Evolutionary conservation across 1,140 invertebrate genomes (phyloP).

Genomic region (Drosophila nasuta): DNA sequence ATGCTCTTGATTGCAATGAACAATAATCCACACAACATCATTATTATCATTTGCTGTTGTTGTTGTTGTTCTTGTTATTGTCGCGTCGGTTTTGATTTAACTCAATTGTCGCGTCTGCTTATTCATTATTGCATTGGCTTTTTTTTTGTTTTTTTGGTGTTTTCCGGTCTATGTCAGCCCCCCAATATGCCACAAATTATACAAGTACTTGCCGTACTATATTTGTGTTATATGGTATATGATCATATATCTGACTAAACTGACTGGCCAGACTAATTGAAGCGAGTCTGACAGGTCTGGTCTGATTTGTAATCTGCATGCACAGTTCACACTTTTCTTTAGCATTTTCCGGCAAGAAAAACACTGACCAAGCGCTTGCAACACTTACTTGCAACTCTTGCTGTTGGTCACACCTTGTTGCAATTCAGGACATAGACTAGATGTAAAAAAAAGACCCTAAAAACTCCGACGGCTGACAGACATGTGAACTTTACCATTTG

Average conservation of each 20-base stretch:
- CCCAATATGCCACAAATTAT: constrained; percentile 13
- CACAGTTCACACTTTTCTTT: constrained; percentile 81
- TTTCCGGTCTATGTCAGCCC: constrained; percentile 69
- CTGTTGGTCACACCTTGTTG: constrained; percentile 56
- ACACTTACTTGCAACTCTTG: constrained; percentile 19
- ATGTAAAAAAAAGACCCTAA: constrained; percentile 40
- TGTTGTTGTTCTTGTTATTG: constrained; percentile 21
- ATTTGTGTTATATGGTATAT: not conserved
- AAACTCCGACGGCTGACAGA: constrained; percentile 65
- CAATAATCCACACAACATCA: constrained; percentile 52
- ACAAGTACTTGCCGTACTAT: not conserved
- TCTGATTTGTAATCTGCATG: constrained; percentile 75
- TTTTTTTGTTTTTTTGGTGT: constrained; percentile 63
- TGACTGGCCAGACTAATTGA: constrained; percentile 78
- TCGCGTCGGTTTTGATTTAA: constrained; percentile 76
- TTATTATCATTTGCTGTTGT: constrained; percentile 26
- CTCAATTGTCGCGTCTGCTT: constrained; percentile 78
- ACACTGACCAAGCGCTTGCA: constrained; percentile 38
- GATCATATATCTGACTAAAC: constrained; percentile 38
- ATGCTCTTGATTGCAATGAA: constrained; percentile 69
- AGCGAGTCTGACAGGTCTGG: constrained; percentile 66
- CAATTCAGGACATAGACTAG: constrained; percentile 3
- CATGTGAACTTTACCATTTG: constrained; percentile 69
- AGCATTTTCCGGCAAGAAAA: constrained; percentile 52
- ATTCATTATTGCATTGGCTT: constrained; percentile 70